Evolutionary conservation across 2,113 vertebrate genomes (phyloP), one percentile per base, ranked within the genome.

Genomic region (Pogonocichla stellata): DNA sequence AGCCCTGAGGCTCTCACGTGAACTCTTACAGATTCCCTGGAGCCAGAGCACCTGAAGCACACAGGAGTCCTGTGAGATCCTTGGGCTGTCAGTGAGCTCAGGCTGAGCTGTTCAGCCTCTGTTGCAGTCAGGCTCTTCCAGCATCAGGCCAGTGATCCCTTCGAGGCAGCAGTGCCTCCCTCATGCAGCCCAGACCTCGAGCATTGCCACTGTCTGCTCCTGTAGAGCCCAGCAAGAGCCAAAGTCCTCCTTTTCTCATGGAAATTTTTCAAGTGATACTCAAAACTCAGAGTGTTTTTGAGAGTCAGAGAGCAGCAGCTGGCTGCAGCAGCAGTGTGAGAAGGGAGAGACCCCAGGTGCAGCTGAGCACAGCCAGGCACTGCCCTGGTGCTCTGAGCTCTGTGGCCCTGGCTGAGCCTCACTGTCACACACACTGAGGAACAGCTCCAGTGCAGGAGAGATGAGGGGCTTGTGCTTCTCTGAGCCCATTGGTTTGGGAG

Each of bases 381-480:
- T 50, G 48, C 48, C 48, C 48, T 26, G 10, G 17, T 50, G 43
- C 38, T 17, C 22, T 0, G 0, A 4, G 5, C 43, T 9, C 42
- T 29, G 45, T 19, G 69, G 69, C 43, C 3, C 2, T 19, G 70
- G 26, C 66, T 70, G 60, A 4, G 6, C 45, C 36, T 3, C 51
- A 0, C 16, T 19, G 17, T 14, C 54, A 19, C 40, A 18, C 42
- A 6, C 19, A 1, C 1, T 1, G 36, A 61, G 85, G 8, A 28
- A 3, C 8, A 1, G 62, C 28, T 43, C 47, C 38, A 22, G 43
- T 0, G 0, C 29, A 23, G 53, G 9, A 25, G 58, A 4, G 38
- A 0, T 10, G 53, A 58, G 42, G 34, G 13, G 20, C 23, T 77
- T 45, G 25, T 16, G 13, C 33, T 7, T 40, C 19, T 1, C 34